Percentiles rank a stretch among this genome's conserved stretches.
Evolutionary conservation across 2,797 vertebrate genomes (phyloP).

Genomic region (Chaunax sp.): DNA sequence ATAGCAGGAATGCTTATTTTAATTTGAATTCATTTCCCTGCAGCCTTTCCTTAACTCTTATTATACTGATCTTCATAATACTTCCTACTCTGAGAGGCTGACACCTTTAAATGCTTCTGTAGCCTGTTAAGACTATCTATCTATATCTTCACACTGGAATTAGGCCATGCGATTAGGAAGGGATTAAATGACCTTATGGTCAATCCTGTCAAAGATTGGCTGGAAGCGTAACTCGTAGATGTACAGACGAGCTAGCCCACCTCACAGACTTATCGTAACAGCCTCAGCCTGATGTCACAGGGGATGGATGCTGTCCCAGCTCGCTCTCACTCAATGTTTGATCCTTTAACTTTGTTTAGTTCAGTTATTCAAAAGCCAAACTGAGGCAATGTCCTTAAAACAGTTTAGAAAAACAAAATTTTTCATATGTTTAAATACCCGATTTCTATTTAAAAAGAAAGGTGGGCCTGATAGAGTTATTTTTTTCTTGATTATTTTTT

Average conservation of each 20-base stretch:
- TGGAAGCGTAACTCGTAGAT: constrained; percentile 3
- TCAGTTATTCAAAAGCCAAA: background rate
- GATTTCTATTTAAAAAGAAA: background rate
- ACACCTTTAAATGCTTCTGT: background rate
- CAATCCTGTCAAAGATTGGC: constrained; percentile 36
- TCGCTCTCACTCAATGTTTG: constrained; percentile 4
- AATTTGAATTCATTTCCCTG: background rate
- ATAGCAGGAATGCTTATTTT: background rate
- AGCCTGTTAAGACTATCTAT: constrained; percentile 21
- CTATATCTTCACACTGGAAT: constrained; percentile 36
- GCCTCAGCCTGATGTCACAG: constrained; percentile 8
- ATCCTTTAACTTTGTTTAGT: constrained; percentile 16
- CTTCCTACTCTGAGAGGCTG: background rate
- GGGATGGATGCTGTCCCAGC: constrained; percentile 1
- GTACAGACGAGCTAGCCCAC: constrained; percentile 33
- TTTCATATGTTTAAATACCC: too few species aligned
- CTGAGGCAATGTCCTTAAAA: too few species aligned
- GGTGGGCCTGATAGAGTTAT: too few species aligned
- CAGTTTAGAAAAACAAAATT: too few species aligned
- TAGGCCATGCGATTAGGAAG: constrained; percentile 46
- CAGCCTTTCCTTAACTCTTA: background rate
- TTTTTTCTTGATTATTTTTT: background rate
- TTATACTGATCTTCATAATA: constrained; percentile 1
- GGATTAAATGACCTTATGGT: constrained; percentile 31
- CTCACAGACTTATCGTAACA: background rate